These are phyloP conservation scores for Microchirus variegatus DNA, from an alignment of 2,797 vertebrate species.

Conservation along the genomic window DNA sequence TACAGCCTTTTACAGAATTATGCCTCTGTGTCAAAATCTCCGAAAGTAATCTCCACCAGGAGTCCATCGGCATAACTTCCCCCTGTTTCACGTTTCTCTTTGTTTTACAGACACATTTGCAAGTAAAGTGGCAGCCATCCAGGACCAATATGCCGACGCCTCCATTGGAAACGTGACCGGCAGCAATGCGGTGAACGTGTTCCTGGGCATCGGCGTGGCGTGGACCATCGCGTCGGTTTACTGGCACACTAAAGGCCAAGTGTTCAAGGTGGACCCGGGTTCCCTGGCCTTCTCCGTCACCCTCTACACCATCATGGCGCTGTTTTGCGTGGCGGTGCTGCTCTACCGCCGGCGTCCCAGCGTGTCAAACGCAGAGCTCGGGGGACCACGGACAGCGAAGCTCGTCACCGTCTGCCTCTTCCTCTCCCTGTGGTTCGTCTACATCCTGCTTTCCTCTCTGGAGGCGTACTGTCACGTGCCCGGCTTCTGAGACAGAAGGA, in stretches of 20 bases:
- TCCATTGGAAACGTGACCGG: slow-evolving; percentile 90
- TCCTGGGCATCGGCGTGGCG: slow-evolving; percentile 89
- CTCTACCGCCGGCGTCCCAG: slow-evolving; percentile 84
- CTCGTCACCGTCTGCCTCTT: slow-evolving; percentile 83
- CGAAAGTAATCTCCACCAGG: too few species aligned
- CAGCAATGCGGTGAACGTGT: slow-evolving; percentile 89
- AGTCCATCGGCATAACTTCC: too few species aligned
- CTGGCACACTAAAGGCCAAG: slow-evolving; percentile 81
- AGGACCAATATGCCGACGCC: slow-evolving; percentile 88
- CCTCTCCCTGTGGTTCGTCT: slow-evolving; percentile 84
- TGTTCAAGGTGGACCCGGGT: slow-evolving; percentile 82
- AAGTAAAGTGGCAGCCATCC: slow-evolving; percentile 88
- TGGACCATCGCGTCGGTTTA: slow-evolving; percentile 88
- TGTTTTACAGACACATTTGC: slow-evolving; percentile 85
- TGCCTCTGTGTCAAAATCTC: too few species aligned
- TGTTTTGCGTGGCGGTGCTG: slow-evolving; percentile 76
- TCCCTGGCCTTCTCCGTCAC: slow-evolving; percentile 89
- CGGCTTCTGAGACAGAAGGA: slow-evolving; percentile 78
- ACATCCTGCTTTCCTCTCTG: slow-evolving; percentile 86
- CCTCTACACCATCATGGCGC: slow-evolving; percentile 86
- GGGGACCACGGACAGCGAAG: slow-evolving; percentile 86
- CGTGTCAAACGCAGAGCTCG: slow-evolving; percentile 83
- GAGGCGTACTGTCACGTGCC: slow-evolving; percentile 87
- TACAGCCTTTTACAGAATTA: too few species aligned
- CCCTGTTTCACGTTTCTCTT: not conserved